Base-by-base conservation (phyloP, 2,888 invertebrate genomes). In the Ernsta delagoae region DNA sequence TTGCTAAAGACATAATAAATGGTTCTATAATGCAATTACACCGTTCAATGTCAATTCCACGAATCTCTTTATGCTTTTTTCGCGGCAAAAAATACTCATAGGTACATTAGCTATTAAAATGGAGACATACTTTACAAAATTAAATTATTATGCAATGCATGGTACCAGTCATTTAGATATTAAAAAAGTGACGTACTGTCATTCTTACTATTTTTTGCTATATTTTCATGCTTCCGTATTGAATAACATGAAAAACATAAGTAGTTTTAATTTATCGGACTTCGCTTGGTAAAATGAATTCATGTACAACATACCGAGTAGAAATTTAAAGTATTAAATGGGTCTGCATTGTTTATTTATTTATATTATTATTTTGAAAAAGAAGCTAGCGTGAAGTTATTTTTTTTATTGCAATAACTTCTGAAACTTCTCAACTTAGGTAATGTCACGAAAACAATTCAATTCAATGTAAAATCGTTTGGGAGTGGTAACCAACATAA, bases 51-150 rank as follows among this genome's bases (percentile, higher is more conserved):
- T 48, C 48, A 48, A 53, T 53, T 53, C 48, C 12, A 48, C 6
- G 48, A 53, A 53, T 16, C 24, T 53, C 8, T 53, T 8, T 53
- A 24, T 53, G 50, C 48, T 12, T 53, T 53, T 24, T 50, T 50
- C 45, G 7, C 12, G 5, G 50, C 50, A 50, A 16, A 50, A 50
- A 50, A 50, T n/a, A n/a, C n/a, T n/a, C 3, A 36, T 36, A 36
- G 36, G 5, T 24, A 50, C 50, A 24, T 50, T 24, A 50, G 16
- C 50, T 50, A 8, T 50, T 50, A 50, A 50, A 16, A 8, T 50
- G 16, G 50, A 48, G 50, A 24, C 50, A 50, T 16, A 50, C 3
- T 50, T 50, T 6, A 50, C 8, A n/a, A 50, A 50, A 50, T 50
- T 50, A 50, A 50, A 50, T 50, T 50, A 50, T 50, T 16, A 3